Conservation (phyloP, 2,888 invertebrate genomes). For the Icerya purchasi region DNA sequence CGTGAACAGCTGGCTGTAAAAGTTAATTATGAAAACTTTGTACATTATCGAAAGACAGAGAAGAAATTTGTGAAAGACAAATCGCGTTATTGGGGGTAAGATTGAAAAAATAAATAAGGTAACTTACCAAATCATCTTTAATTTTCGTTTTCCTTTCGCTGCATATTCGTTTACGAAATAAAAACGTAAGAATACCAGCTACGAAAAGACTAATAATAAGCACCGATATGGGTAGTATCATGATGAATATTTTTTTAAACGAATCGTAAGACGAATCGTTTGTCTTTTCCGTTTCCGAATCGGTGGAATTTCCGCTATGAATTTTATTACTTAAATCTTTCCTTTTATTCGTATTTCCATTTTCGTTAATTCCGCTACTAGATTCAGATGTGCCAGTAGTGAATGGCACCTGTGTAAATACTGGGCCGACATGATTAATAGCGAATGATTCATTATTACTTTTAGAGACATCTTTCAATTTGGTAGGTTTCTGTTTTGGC, state of each 20-base stretch:
- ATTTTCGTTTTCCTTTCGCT: conserved; percentile 22
- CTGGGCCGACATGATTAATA: no score
- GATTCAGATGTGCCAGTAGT: neutral
- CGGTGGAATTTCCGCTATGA: neutral
- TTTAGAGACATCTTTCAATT: neutral
- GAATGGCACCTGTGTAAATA: neutral
- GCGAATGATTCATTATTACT: neutral
- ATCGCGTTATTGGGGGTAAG: no score
- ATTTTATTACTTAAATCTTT: neutral
- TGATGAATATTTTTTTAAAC: neutral
- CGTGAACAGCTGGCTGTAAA: no score
- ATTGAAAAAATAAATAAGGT: no score
- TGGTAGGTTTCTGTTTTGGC: neutral
- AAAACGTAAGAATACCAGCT: conserved; percentile 40
- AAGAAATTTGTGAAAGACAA: no score
- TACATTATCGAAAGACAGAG: no score
- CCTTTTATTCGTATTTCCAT: neutral
- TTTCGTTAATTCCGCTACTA: neutral
- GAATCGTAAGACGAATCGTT: neutral
- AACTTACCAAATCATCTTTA: conserved; percentile 15
- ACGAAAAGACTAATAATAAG: conserved; percentile 46
- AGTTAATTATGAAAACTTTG: no score
- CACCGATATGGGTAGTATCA: conserved; percentile 38
- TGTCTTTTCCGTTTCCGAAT: neutral
- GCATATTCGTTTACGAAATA: conserved; percentile 49